These are phyloP conservation scores for Hystrix cristata DNA, from an alignment of 2,113 vertebrate species.

Conservation along the genomic window DNA sequence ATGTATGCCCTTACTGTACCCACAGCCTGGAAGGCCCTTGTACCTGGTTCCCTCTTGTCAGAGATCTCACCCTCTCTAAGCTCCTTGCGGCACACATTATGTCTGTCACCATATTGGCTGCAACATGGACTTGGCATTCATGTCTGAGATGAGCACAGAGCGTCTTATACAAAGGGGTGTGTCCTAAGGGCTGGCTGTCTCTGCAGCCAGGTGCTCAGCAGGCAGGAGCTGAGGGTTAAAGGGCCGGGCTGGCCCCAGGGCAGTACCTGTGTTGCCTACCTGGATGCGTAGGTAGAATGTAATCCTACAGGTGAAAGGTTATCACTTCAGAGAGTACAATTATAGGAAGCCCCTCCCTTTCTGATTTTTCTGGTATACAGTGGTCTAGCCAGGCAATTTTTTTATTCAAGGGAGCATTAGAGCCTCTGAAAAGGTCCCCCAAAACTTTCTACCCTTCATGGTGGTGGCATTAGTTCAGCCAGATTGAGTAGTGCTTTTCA, in stretches of 20 bases:
- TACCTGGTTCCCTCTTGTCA: neutral
- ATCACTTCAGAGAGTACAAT: neutral
- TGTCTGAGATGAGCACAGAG: neutral
- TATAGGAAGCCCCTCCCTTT: neutral
- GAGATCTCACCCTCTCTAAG: neutral
- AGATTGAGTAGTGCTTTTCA: constrained; percentile 29
- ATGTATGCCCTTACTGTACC: neutral
- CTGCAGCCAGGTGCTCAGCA: neutral
- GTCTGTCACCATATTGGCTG: neutral
- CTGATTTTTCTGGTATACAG: neutral
- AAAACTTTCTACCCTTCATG: constrained; percentile 32
- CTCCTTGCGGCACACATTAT: neutral
- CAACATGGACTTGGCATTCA: neutral
- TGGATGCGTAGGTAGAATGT: neutral
- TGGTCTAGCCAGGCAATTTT: neutral
- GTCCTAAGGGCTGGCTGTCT: neutral
- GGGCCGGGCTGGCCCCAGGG: neutral
- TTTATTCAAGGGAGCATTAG: neutral
- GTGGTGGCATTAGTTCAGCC: neutral
- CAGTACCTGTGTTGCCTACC: neutral
- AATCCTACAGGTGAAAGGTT: neutral
- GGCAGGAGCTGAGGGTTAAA: neutral
- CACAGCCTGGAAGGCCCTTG: neutral
- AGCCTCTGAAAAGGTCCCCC: constrained; percentile 44
- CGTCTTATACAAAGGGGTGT: neutral